These are phyloP conservation scores for Lasioglossum oenotherae DNA, from an alignment of 2,888 invertebrate genomes.

Conservation along the genomic window DNA sequence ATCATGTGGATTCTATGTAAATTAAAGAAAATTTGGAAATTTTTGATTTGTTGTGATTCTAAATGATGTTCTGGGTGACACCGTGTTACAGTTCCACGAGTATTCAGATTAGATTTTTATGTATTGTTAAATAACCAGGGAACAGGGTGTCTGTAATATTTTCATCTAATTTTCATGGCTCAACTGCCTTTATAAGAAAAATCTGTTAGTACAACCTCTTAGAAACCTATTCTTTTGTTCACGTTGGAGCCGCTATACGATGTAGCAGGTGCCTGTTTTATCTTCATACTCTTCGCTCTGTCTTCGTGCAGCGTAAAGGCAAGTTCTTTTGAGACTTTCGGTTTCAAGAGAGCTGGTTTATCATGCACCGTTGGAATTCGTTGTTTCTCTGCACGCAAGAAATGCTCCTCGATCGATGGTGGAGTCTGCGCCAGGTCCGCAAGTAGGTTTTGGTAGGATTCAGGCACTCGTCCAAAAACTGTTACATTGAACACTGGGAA, in stretches of 20 bases:
- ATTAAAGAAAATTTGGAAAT: neutral
- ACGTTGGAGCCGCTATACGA: neutral
- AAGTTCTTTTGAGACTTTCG: neutral
- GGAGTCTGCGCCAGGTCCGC: neutral
- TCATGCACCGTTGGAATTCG: neutral
- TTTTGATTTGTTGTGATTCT: no score
- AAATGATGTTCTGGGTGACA: neutral
- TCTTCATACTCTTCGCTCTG: neutral
- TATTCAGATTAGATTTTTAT: neutral
- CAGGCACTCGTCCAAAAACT: neutral
- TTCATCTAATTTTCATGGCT: no score
- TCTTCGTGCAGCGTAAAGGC: neutral
- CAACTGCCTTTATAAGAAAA: neutral
- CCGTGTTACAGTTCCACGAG: neutral
- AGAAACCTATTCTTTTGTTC: neutral
- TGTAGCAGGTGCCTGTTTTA: neutral
- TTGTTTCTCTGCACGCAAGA: neutral
- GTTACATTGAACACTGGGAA: neutral
- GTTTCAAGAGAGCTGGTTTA: neutral
- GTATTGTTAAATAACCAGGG: neutral
- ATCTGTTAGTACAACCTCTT: neutral
- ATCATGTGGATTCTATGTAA: neutral
- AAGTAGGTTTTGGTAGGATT: neutral
- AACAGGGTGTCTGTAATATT: neutral
- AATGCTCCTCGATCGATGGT: neutral